Conservation (phyloP, 2,888 invertebrate genomes). For the Drepana falcataria region DNA sequence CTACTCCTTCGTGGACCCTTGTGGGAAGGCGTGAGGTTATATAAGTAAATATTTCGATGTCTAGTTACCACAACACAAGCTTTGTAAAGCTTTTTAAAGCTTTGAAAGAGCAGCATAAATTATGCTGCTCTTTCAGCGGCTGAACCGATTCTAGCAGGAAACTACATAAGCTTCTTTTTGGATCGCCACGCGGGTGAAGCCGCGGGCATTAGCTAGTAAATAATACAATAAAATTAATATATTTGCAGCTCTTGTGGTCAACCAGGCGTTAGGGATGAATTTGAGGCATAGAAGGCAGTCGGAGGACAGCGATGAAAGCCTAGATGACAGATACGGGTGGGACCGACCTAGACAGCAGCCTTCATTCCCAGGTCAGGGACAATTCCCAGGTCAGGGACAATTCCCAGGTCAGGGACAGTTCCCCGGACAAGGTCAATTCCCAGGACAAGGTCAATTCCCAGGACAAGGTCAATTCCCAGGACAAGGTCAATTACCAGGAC, state of each 20-base stretch:
- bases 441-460: constrained; percentile 10
- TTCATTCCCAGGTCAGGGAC: constrained; percentile 1
- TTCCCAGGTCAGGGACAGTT: constrained; percentile 10
- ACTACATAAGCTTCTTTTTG: too few relatives aligned
- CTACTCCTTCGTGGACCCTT: too few relatives aligned
- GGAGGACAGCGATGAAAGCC: constrained; percentile 18
- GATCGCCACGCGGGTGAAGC: too few relatives aligned
- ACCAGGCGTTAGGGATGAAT: constrained; percentile 28
- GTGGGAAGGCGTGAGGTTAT: too few relatives aligned
- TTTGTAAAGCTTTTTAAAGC: too few relatives aligned
- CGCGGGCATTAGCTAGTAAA: neutral
- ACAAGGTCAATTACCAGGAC: constrained; percentile 10
- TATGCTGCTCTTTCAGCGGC: too few relatives aligned
- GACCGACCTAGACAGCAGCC: constrained; percentile 11
- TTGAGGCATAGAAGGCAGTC: constrained; percentile 39
- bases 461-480: constrained; percentile 14
- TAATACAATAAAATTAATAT: neutral
- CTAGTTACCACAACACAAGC: too few relatives aligned
- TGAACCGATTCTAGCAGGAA: too few relatives aligned
- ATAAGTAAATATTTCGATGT: too few relatives aligned
- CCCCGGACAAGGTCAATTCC: constrained; percentile 13
- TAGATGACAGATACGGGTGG: constrained; percentile 56
- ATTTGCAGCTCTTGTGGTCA: constrained; percentile 37
- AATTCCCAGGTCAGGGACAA: constrained; percentile 7
- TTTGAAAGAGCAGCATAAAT: too few relatives aligned